Conservation (phyloP, 2,888 invertebrate genomes). For the Scaeva pyrastri region DNA sequence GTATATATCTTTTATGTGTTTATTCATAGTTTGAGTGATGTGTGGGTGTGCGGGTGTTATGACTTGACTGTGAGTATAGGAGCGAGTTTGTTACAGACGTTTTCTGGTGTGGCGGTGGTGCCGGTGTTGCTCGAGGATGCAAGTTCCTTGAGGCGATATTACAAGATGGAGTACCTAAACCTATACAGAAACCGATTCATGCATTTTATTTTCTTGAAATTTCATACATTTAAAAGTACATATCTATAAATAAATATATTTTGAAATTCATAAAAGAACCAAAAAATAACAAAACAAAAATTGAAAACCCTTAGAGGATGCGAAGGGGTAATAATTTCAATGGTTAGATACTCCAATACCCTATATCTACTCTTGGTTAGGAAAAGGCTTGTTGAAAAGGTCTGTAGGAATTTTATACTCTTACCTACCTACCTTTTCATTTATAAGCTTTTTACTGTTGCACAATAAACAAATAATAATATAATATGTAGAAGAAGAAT, state of each 20-base stretch:
- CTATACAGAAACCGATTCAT: conserved; percentile 68
- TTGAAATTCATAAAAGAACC: conserved; percentile 59
- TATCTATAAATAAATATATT: conserved; percentile 18
- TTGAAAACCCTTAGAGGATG: conserved; percentile 10
- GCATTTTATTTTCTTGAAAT: conserved; percentile 70
- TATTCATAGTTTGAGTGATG: neutral
- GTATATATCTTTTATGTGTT: neutral
- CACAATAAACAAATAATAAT: conserved; percentile 45
- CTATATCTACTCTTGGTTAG: neutral
- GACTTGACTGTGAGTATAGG: too few relatives aligned
- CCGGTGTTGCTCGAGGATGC: conserved; percentile 52
- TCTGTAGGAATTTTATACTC: neutral
- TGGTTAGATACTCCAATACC: neutral
- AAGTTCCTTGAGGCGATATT: conserved; percentile 43
- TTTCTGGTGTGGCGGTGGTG: conserved; percentile 43
- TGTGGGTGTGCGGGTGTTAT: conserved; percentile 13
- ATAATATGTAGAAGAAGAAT: neutral
- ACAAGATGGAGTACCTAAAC: conserved; percentile 54
- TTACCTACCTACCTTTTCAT: too few relatives aligned
- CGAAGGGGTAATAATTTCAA: conserved; percentile 44
- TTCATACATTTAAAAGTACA: neutral
- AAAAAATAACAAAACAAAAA: conserved; percentile 15
- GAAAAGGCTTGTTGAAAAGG: conserved; percentile 1
- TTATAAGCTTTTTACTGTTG: conserved; percentile 36
- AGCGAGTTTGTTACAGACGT: conserved; percentile 65